Percentiles rank a stretch among this genome's conserved stretches.
Evolutionary conservation across 2,113 vertebrate species (phyloP).

Genomic region (Hydropotes inermis): DNA sequence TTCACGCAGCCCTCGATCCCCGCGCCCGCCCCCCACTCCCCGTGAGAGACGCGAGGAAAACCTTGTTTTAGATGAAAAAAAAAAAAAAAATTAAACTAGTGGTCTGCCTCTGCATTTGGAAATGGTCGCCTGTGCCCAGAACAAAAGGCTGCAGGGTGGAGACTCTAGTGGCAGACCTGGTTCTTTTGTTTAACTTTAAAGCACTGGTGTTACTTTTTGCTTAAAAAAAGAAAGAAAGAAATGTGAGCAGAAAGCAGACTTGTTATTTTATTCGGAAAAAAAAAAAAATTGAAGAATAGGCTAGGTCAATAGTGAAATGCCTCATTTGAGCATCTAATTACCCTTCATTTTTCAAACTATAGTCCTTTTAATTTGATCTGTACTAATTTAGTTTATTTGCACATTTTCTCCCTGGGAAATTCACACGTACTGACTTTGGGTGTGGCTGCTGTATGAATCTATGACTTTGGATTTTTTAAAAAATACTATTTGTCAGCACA

Average conservation of each 20-base stretch:
- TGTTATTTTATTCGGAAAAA: conserved; percentile 14
- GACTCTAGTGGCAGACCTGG: conserved; percentile 65
- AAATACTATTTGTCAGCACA: neutral
- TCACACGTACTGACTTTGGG: conserved; percentile 40
- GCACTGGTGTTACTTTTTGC: conserved; percentile 35
- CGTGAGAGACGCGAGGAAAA: neutral
- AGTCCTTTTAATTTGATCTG: conserved; percentile 5
- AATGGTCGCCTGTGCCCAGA: conserved; percentile 50
- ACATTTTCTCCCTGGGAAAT: conserved; percentile 31
- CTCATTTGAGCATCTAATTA: neutral
- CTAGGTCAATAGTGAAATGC: neutral
- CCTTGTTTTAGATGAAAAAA: conserved; percentile 43
- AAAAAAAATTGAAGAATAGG: conserved; percentile 32
- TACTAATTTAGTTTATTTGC: conserved; percentile 26
- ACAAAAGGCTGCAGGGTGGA: conserved; percentile 70
- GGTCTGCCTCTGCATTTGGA: conserved; percentile 31
- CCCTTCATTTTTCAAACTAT: conserved; percentile 39
- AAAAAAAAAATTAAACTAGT: conserved; percentile 30
- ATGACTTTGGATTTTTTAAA: neutral
- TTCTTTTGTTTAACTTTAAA: conserved; percentile 82
- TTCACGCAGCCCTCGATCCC: conserved; percentile 55
- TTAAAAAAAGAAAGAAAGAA: neutral
- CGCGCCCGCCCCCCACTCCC: neutral
- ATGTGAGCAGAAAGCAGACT: neutral
- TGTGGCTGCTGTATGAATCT: conserved; percentile 56